Evolutionary conservation across 1,140 invertebrate genomes (phyloP), one percentile per base, ranked within the genome.

Genomic region (Drosophila parabipectinata): DNA sequence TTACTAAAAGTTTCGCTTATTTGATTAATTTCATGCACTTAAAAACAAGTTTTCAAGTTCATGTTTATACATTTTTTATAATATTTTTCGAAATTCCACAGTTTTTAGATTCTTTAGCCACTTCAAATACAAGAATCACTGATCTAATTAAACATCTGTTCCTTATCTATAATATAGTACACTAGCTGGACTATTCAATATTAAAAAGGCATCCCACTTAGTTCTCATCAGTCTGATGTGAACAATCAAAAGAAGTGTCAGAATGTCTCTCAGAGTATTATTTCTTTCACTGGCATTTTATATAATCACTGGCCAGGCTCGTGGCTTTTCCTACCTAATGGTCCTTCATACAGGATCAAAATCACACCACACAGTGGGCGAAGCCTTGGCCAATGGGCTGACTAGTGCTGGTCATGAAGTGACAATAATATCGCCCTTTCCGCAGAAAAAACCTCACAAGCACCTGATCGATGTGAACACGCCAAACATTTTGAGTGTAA

Each of bases 301-400:
- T 34, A 4, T 72, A 7, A 15, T 21, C 21, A 21, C 21, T 21
- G 21, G 60, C 24, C 55, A 72, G 9, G 63, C 50, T 0, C 52
- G 44, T 10, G 75, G 69, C 6, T 90, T 81, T 41, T 85, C 84
- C 15, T 88, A 79, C 28, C 55, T 91, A n/a, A 92, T 92, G 12
- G 56, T 94, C 2, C 92, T 93, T 68, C 92, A 92, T 0, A 84
- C 93, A 3, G 82, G 91, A 4, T 87, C 88, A 0, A 92, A 93
- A 67, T 95, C 94, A 24, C 95, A 95, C 69, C 94, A 93, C 34
- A 89, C 93, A 30, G 91, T 94, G 37, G 93, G 93, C 5, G 92
- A 93, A 1, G 87, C 91, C 0, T 47, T 95, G 44, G 92, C 94
- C 73, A 93, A 93, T 55, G 93, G 91, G 2, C 63, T 95, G 7